These are phyloP conservation scores for Hipparchia sbordonii DNA, from an alignment of 2,888 invertebrate genomes.

Conservation along the genomic window DNA sequence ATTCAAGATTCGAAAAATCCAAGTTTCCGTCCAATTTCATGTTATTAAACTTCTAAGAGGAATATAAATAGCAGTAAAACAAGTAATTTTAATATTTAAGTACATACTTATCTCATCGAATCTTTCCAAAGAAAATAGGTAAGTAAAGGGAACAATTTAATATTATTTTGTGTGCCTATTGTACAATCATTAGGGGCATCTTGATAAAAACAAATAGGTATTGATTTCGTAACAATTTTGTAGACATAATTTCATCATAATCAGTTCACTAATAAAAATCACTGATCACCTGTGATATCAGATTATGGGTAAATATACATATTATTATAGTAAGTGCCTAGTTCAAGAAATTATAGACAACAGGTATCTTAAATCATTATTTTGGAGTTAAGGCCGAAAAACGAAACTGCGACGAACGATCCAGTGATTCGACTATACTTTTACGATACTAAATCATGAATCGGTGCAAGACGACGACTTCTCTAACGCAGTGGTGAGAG, in stretches of 20 bases:
- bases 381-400: no score
- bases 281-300: no score
- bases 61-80: background rate
- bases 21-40: constrained; percentile 14
- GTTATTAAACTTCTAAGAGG: background rate
- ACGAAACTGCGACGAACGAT: no score
- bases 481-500: no score
- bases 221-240: background rate
- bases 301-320: no score
- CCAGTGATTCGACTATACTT: no score
- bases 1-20: constrained; percentile 3
- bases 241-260: background rate
- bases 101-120: constrained; percentile 11
- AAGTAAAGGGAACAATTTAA: background rate
- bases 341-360: no score
- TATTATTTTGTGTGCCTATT: background rate
- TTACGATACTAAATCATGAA: no score
- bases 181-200: background rate
- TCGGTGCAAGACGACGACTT: no score
- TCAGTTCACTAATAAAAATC: background rate
- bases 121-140: constrained; percentile 14
- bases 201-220: background rate
- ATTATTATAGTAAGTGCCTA: no score
- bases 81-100: background rate
- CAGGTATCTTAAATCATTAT: no score